Conservation (phyloP, 2,888 invertebrate species). For the Epirrhoe alternata region DNA sequence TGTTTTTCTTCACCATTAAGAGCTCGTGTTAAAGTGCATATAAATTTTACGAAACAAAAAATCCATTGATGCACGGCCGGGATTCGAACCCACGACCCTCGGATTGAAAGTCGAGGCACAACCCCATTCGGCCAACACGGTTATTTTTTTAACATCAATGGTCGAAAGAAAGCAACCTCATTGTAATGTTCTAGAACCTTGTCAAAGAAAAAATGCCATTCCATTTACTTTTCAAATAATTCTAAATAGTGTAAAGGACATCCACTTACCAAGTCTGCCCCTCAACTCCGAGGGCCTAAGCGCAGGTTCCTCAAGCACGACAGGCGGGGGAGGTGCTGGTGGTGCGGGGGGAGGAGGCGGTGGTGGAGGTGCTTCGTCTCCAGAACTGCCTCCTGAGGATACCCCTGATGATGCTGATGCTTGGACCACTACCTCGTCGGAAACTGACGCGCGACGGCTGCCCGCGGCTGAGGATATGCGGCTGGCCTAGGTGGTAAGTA, state of each 20-base stretch:
- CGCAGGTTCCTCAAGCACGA: constrained; percentile 88
- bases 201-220: too few species aligned
- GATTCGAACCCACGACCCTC: too few species aligned
- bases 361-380: constrained; percentile 87
- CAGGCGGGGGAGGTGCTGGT: constrained; percentile 74
- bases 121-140: too few species aligned
- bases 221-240: too few species aligned
- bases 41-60: too few species aligned
- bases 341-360: constrained; percentile 88
- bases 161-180: too few species aligned
- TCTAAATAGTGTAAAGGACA: not conserved
- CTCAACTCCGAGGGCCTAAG: constrained; percentile 87
- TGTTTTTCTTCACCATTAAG: too few species aligned
- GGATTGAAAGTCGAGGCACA: too few species aligned
- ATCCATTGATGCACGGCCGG: too few species aligned
- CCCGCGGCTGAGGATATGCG: constrained; percentile 78
- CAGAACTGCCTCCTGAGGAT: constrained; percentile 75
- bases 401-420: constrained; percentile 76
- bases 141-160: too few species aligned
- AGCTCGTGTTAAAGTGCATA: too few species aligned
- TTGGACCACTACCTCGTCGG: constrained; percentile 67
- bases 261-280: constrained; percentile 71
- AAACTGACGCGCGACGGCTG: constrained; percentile 73
- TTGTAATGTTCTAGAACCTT: too few species aligned
- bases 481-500: constrained; percentile 77